These are phyloP conservation scores for Tetraodon nigroviridis DNA, from an alignment of 2,113 vertebrate species.

Conservation along the genomic window DNA sequence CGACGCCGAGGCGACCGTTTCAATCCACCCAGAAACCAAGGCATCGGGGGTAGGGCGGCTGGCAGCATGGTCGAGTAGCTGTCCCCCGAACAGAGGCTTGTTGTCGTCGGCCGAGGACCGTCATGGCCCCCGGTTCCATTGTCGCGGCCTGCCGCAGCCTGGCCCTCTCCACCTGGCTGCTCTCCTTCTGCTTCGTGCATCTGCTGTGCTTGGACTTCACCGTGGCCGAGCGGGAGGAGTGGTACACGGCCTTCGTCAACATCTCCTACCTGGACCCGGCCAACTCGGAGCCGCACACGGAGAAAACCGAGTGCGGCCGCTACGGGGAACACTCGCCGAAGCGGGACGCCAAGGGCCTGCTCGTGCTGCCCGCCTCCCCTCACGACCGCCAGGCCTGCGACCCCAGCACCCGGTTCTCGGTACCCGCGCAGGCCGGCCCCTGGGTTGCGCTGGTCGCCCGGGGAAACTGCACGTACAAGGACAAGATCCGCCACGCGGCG, in stretches of 20 bases:
- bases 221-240: conserved; percentile 96
- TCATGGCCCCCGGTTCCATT: conserved; percentile 84
- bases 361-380: conserved; percentile 78
- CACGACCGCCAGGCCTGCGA: conserved; percentile 86
- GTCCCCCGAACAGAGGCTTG: conserved; percentile 6
- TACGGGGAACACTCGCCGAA: conserved; percentile 95
- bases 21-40: too few species aligned
- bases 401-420: conserved; percentile 78
- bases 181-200: conserved; percentile 97
- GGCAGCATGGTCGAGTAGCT: conserved; percentile 52
- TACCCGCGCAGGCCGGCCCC: conserved; percentile 70
- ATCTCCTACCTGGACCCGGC: conserved; percentile 90
- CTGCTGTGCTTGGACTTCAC: conserved; percentile 95
- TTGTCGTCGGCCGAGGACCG: conserved; percentile 31
- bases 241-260: conserved; percentile 99
- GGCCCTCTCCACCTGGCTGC: conserved; percentile 95
- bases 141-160: conserved; percentile 93
- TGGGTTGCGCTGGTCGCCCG: conserved; percentile 90
- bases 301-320: conserved; percentile 93
- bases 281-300: conserved; percentile 78
- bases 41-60: background rate
- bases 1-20: background rate
- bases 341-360: conserved; percentile 85
- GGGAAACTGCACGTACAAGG: conserved; percentile 90
- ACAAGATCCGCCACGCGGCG: conserved; percentile 90